Conservation (phyloP, 2,113 vertebrate species). For the Platysternon megacephalum region DNA sequence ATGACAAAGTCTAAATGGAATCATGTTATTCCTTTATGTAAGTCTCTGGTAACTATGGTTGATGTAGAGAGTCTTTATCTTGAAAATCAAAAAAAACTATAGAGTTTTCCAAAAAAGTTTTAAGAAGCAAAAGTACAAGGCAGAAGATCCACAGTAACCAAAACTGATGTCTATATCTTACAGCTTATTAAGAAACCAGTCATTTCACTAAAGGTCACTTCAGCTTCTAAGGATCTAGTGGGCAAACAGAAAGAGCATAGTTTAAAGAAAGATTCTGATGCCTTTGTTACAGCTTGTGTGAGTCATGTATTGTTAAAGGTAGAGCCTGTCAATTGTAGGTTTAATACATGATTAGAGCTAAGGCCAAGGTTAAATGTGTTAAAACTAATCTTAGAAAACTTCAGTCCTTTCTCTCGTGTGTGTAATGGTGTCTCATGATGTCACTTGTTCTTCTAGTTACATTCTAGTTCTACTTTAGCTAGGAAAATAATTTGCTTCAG, state of each 20-base stretch:
- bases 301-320: neutral
- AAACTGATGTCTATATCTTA: neutral
- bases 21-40: neutral
- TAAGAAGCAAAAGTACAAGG: neutral
- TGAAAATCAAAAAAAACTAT: neutral
- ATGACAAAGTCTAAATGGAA: neutral
- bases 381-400: neutral
- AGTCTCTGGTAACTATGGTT: neutral
- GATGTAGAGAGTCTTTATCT: neutral
- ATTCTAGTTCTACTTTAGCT: neutral
- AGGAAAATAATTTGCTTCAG: neutral
- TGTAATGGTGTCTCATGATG: neutral
- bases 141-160: neutral
- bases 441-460: neutral
- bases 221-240: neutral
- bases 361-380: slow-evolving; percentile 3
- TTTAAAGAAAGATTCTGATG: neutral
- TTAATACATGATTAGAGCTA: neutral
- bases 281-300: neutral
- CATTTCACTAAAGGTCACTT: neutral
- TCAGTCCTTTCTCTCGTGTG: neutral
- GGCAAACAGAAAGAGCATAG: neutral
- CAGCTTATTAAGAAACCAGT: neutral
- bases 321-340: neutral
- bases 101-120: neutral